Conservation (phyloP, 2,797 vertebrate genomes). For the Falco rusticolus region DNA sequence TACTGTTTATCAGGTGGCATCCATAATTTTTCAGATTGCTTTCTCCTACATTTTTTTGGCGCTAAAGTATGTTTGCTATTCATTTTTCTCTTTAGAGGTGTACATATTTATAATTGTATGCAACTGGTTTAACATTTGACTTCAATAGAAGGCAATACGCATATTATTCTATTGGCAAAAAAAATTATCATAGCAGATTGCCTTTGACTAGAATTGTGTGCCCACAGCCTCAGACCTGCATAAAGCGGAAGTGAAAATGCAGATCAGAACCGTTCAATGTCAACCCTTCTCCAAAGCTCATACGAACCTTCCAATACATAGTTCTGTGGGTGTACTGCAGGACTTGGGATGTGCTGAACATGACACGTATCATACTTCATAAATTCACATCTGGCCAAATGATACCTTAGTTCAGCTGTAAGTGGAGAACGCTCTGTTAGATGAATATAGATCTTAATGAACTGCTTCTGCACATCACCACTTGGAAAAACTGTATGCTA, state of each 20-base stretch:
- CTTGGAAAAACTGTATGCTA: slow-evolving; percentile 5
- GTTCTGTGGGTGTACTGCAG: not conserved
- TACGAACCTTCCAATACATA: not conserved
- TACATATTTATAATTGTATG: not conserved
- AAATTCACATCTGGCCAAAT: slow-evolving; percentile 53
- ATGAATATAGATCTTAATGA: slow-evolving; percentile 24
- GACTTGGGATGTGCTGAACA: not conserved
- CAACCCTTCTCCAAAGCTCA: not conserved
- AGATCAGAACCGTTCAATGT: not conserved
- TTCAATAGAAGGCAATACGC: not conserved
- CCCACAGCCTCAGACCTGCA: not conserved
- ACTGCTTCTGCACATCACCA: slow-evolving; percentile 15
- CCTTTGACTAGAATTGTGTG: not conserved
- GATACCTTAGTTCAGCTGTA: slow-evolving; percentile 29
- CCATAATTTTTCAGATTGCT: not conserved
- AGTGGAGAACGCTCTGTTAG: slow-evolving; percentile 67
- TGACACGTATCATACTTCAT: not conserved
- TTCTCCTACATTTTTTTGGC: not conserved
- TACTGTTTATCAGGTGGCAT: not conserved
- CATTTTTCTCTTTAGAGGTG: not conserved
- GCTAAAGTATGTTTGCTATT: not conserved
- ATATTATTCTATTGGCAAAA: not conserved
- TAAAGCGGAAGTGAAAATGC: not conserved
- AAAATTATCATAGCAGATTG: not conserved
- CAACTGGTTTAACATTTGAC: not conserved